Percentiles rank a stretch among this genome's conserved stretches.
Conservation (phyloP, 1,140 invertebrate species). For the Trinorchestia longiramus region DNA sequence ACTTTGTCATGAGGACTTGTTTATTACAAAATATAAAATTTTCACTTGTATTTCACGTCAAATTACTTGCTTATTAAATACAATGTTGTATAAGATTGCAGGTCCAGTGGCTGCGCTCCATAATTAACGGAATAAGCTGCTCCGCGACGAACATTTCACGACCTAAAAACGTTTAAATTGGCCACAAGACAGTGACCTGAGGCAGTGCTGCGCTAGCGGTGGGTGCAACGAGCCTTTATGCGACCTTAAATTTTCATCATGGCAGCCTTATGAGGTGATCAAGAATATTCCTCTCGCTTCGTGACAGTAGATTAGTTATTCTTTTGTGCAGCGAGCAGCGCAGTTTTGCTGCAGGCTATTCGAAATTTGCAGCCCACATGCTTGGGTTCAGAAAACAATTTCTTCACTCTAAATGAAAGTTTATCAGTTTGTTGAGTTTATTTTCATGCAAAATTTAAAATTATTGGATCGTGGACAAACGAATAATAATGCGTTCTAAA, state of each 20-base stretch:
- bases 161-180: not conserved
- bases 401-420: not conserved
- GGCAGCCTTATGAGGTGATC: not conserved
- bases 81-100: not conserved
- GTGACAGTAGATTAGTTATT: not conserved
- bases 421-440: too few relatives aligned
- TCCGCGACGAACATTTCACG: not conserved
- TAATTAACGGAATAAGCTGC: not conserved
- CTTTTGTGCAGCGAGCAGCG: not conserved
- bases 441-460: too few relatives aligned
- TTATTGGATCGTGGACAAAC: too few relatives aligned
- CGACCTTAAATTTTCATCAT: not conserved
- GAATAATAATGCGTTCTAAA: not conserved
- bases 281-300: not conserved
- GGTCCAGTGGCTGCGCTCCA: not conserved
- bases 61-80: not conserved
- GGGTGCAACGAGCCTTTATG: not conserved
- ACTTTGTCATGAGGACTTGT: too few relatives aligned
- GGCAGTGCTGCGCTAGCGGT: not conserved
- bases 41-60: not conserved
- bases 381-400: not conserved
- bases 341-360: not conserved
- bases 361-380: not conserved
- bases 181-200: not conserved
- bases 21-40: not conserved